These are phyloP conservation scores for Sitophilus oryzae DNA, from an alignment of 1,140 invertebrate genomes.

Conservation along the genomic window DNA sequence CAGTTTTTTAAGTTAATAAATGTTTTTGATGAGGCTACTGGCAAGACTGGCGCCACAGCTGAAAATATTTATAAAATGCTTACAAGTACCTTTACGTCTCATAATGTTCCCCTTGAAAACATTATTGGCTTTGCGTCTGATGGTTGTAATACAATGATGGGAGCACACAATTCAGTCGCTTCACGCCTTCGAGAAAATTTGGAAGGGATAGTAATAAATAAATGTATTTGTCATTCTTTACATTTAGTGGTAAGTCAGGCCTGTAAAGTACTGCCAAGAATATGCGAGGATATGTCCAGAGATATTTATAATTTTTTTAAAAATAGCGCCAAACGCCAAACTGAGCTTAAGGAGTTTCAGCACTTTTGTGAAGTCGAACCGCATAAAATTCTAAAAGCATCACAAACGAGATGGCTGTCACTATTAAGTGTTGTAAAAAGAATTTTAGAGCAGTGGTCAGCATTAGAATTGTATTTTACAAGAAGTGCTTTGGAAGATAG, in stretches of 20 bases:
- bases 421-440: constrained; percentile 11
- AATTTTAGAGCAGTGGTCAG: constrained; percentile 15
- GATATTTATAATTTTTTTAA: constrained; percentile 38
- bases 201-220: constrained; percentile 37
- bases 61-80: constrained; percentile 34
- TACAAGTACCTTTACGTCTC: constrained; percentile 29
- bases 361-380: constrained; percentile 10
- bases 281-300: constrained; percentile 34
- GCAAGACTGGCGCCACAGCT: constrained; percentile 29
- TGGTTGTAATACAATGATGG: constrained; percentile 40
- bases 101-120: constrained; percentile 36
- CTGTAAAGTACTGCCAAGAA: constrained; percentile 37
- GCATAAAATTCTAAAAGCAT: constrained; percentile 17
- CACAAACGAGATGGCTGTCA: constrained; percentile 23
- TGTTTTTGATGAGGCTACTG: neutral
- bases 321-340: constrained; percentile 37
- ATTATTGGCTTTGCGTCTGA: constrained; percentile 43
- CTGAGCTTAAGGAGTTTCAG: constrained; percentile 19
- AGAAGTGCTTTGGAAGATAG: no score
- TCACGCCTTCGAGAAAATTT: constrained; percentile 28
- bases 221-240: constrained; percentile 44
- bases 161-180: constrained; percentile 38
- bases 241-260: constrained; percentile 40
- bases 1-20: neutral
- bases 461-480: no score